Conservation (phyloP, 2,888 invertebrate genomes). For the Xanthorhoe designata region DNA sequence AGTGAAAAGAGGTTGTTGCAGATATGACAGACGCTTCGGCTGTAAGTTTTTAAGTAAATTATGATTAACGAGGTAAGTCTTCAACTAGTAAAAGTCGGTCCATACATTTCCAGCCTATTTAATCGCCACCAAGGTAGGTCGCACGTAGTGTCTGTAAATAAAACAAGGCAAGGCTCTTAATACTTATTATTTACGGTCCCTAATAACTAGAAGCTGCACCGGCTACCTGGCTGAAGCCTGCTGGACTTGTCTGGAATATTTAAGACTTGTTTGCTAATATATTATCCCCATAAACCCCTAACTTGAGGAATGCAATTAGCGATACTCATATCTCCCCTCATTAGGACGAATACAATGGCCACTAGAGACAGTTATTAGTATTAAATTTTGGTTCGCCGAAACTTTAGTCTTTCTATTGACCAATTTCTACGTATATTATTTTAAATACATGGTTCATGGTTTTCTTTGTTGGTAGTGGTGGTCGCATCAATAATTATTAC, state of each 20-base stretch:
- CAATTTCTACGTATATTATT: not conserved
- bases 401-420: not conserved
- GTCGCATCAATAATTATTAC: too few relatives aligned
- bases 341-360: conserved; percentile 33
- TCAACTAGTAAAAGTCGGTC: conserved; percentile 3
- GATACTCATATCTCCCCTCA: conserved; percentile 37
- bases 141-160: conserved; percentile 76
- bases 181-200: conserved; percentile 80
- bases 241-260: conserved; percentile 72
- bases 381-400: conserved; percentile 22
- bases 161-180: conserved; percentile 72
- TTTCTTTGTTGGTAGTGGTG: not conserved
- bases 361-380: conserved; percentile 19
- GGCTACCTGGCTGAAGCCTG: conserved; percentile 53
- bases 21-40: too few relatives aligned
- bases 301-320: conserved; percentile 40
- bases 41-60: too few relatives aligned
- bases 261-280: conserved; percentile 62
- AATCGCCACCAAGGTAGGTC: conserved; percentile 48
- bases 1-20: too few relatives aligned
- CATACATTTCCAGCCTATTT: conserved; percentile 19
- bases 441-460: not conserved
- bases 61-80: not conserved
- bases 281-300: conserved; percentile 38
- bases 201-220: conserved; percentile 69